These are phyloP conservation scores for Marronus borbonicus DNA, from an alignment of 2,888 invertebrate species.

Conservation along the genomic window DNA sequence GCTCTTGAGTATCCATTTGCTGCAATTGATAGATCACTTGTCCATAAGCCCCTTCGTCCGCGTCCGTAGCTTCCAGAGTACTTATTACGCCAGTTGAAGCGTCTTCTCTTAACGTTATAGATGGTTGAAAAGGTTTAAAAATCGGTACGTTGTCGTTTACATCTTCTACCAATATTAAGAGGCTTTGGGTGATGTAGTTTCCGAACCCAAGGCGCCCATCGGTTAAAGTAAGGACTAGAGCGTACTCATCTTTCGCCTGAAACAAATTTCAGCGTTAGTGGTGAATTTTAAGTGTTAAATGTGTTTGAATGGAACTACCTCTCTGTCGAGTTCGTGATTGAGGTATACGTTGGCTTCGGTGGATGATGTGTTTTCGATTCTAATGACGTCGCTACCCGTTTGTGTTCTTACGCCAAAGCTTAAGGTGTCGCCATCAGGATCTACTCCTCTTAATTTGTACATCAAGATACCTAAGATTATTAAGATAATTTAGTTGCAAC, in stretches of 20 bases:
- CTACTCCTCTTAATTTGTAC: constrained; percentile 85
- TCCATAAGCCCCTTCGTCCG: constrained; percentile 93
- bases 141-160: constrained; percentile 93
- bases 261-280: constrained; percentile 57
- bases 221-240: constrained; percentile 89
- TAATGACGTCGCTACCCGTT: constrained; percentile 86
- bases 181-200: constrained; percentile 91
- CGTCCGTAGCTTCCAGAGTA: constrained; percentile 89
- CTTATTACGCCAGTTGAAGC: constrained; percentile 82
- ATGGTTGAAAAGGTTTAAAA: constrained; percentile 88
- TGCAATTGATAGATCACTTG: constrained; percentile 91
- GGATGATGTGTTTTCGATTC: constrained; percentile 85
- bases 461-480: constrained; percentile 82
- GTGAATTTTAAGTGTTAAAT: neutral
- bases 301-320: constrained; percentile 73
- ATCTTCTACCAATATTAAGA: constrained; percentile 90
- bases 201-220: constrained; percentile 91
- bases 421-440: constrained; percentile 89
- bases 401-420: constrained; percentile 88
- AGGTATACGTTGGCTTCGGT: constrained; percentile 91
- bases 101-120: constrained; percentile 86
- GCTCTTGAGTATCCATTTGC: constrained; percentile 85
- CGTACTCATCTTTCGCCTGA: constrained; percentile 89
- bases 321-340: constrained; percentile 91
- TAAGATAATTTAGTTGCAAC: neutral